These are phyloP conservation scores for Chironomus striatipennis DNA, from an alignment of 1,140 invertebrate genomes.

Conservation along the genomic window DNA sequence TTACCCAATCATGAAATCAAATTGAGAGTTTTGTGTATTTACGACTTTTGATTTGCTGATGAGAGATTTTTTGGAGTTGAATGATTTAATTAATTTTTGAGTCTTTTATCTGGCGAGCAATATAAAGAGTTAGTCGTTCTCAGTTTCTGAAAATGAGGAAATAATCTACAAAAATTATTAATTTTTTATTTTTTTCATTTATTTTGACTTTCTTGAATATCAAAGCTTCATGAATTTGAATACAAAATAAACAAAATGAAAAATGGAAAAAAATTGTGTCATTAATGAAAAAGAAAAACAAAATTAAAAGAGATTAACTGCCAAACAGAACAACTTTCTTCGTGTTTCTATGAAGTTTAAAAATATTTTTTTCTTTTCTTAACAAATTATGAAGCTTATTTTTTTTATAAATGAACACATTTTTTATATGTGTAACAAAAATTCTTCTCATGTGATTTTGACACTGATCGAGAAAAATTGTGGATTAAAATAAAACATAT, in stretches of 20 bases:
- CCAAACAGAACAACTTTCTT: too few relatives aligned
- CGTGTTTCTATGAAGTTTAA: too few relatives aligned
- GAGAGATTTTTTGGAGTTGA: not conserved
- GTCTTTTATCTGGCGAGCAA: not conserved
- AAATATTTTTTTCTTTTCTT: too few relatives aligned
- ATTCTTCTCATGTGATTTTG: too few relatives aligned
- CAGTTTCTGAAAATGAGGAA: not conserved
- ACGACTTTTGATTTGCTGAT: not conserved
- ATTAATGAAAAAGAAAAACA: too few relatives aligned
- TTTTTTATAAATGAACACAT: too few relatives aligned
- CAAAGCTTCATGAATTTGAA: conserved; percentile 13
- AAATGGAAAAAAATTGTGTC: too few relatives aligned
- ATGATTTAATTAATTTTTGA: not conserved
- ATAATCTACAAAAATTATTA: not conserved
- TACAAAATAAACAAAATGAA: not conserved
- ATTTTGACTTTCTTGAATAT: not conserved
- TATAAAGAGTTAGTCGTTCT: not conserved
- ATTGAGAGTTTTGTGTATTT: not conserved
- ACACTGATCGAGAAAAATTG: too few relatives aligned
- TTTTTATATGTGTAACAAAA: too few relatives aligned
- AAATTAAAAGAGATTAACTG: too few relatives aligned
- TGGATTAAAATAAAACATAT: too few relatives aligned
- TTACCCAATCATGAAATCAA: not conserved
- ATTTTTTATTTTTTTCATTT: not conserved
- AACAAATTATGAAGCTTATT: too few relatives aligned